Evolutionary conservation across 1,140 invertebrate species (phyloP).

Genomic region (Drosophila paulistorum): DNA sequence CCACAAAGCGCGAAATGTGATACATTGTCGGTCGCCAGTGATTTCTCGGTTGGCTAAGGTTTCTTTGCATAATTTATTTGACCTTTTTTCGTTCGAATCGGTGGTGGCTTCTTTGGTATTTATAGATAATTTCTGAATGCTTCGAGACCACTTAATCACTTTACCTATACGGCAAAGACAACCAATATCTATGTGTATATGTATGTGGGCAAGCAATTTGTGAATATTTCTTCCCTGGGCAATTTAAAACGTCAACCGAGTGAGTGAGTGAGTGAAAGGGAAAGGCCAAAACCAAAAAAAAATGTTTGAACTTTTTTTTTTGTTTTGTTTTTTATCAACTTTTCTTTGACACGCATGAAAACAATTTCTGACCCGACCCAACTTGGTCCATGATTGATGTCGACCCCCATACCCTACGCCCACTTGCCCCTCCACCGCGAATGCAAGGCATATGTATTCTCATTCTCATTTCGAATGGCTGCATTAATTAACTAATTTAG

Average conservation of each 20-base stretch:
- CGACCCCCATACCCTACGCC: slow-evolving; percentile 34
- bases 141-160: slow-evolving; percentile 61
- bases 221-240: slow-evolving; percentile 65
- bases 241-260: slow-evolving; percentile 65
- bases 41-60: slow-evolving; percentile 29
- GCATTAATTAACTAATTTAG: slow-evolving; percentile 80
- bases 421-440: background rate
- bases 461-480: slow-evolving; percentile 40
- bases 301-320: slow-evolving; percentile 17
- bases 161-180: slow-evolving; percentile 25
- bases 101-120: slow-evolving; percentile 36
- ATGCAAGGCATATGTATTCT: slow-evolving; percentile 19
- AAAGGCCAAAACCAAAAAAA: slow-evolving; percentile 12
- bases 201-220: slow-evolving; percentile 73
- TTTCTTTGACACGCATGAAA: slow-evolving; percentile 57
- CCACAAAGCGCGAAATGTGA: slow-evolving; percentile 74
- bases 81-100: slow-evolving; percentile 28
- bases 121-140: slow-evolving; percentile 68
- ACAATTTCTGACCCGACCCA: slow-evolving; percentile 43
- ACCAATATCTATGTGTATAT: slow-evolving; percentile 24
- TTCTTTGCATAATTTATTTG: slow-evolving; percentile 68
- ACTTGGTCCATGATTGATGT: slow-evolving; percentile 67
- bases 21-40: slow-evolving; percentile 53
- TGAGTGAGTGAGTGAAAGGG: slow-evolving; percentile 34
- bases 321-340: slow-evolving; percentile 32